Conservation (phyloP, 2,113 vertebrate genomes). For the Dipodomys ordii region DNA sequence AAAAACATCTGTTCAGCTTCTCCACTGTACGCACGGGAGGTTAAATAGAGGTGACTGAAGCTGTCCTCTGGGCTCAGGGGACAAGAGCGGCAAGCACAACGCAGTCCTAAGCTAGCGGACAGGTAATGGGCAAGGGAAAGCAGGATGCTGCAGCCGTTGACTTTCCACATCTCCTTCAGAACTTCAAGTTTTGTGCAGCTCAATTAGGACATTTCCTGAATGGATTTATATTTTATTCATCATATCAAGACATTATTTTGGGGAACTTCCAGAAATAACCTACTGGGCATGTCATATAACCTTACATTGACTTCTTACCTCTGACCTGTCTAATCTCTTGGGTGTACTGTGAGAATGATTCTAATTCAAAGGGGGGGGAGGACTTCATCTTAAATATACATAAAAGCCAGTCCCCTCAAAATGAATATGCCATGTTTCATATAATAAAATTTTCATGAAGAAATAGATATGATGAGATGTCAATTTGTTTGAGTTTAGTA, state of each 20-base stretch:
- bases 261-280: constrained; percentile 84
- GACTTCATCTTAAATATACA: constrained; percentile 76
- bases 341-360: constrained; percentile 67
- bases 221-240: not conserved
- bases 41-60: constrained; percentile 94
- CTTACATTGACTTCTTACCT: constrained; percentile 88
- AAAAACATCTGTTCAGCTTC: constrained; percentile 96
- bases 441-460: constrained; percentile 85
- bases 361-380: constrained; percentile 61
- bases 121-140: constrained; percentile 78
- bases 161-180: constrained; percentile 63
- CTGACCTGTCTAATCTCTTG: constrained; percentile 76
- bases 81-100: constrained; percentile 64
- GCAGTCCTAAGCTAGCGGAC: constrained; percentile 73
- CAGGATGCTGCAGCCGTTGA: constrained; percentile 45
- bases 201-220: not conserved
- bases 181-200: constrained; percentile 53
- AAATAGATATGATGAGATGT: constrained; percentile 74
- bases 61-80: constrained; percentile 81
- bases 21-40: constrained; percentile 92
- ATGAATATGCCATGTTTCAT: constrained; percentile 82
- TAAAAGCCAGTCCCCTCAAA: constrained; percentile 67
- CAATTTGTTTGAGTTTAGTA: constrained; percentile 66
- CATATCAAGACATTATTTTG: constrained; percentile 26
- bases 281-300: constrained; percentile 89